Conservation (phyloP, 2,888 invertebrate species). For the Harpagoxenus sublaevis region DNA sequence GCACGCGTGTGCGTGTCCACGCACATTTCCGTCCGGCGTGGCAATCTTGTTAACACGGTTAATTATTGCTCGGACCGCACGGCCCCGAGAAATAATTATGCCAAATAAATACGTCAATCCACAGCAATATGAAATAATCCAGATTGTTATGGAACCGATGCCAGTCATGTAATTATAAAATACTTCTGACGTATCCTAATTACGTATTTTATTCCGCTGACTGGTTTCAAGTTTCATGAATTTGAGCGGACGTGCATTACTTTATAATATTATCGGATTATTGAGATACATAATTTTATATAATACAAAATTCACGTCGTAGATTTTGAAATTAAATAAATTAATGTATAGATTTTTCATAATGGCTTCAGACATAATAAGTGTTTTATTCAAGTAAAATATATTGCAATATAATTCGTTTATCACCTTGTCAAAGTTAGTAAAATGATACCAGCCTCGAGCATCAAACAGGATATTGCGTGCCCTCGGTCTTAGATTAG, state of each 20-base stretch:
- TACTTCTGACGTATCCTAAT: constrained; percentile 27
- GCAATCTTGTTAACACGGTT: constrained; percentile 46
- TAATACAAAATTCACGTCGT: background rate
- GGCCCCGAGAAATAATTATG: constrained; percentile 36
- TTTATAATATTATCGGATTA: background rate
- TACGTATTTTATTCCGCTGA: constrained; percentile 31
- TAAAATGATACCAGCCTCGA: background rate
- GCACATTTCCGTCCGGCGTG: background rate
- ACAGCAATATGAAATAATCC: constrained; percentile 15
- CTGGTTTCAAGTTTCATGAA: constrained; percentile 4
- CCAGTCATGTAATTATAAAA: constrained; percentile 43
- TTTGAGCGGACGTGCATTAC: background rate
- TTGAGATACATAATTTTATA: constrained; percentile 10
- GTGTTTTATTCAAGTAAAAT: constrained; percentile 27
- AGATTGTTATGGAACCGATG: background rate
- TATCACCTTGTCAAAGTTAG: background rate
- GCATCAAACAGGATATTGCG: background rate
- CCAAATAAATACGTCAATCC: constrained; percentile 35
- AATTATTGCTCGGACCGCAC: constrained; percentile 36
- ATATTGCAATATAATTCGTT: background rate
- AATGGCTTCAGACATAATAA: background rate
- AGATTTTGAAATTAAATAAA: constrained; percentile 13
- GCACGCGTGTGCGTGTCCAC: constrained; percentile 10
- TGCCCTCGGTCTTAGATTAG: background rate
- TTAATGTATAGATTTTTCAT: background rate